phyloP scores from a whole-genome alignment of 2,888 invertebrate genomes.

The Harpagoxenus sublaevis region DNA sequence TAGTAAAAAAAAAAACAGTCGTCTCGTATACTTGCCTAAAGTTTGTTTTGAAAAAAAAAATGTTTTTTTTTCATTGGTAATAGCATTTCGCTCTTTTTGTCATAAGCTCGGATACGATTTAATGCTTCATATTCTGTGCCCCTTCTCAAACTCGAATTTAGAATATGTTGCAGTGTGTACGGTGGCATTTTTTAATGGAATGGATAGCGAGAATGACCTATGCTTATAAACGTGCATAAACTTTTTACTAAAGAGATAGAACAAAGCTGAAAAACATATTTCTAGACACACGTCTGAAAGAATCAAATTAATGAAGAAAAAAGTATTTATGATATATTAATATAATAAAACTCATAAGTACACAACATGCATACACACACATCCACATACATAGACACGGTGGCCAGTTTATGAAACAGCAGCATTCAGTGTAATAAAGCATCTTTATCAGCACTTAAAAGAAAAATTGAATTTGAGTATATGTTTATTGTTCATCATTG shows the following conservation, averaged over 20 bases:
- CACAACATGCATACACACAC: background rate
- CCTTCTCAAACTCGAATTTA: background rate
- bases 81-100: background rate
- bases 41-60: background rate
- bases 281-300: slow-evolving; percentile 38
- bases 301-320: slow-evolving; percentile 65
- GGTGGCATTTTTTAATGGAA: background rate
- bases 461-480: slow-evolving; percentile 34
- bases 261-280: background rate
- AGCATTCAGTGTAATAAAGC: slow-evolving; percentile 45
- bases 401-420: slow-evolving; percentile 24
- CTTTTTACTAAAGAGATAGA: slow-evolving; percentile 23
- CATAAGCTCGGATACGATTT: background rate
- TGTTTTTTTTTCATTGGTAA: background rate
- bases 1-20: background rate
- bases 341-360: slow-evolving; percentile 43
- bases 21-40: slow-evolving; percentile 24
- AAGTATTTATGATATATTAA: slow-evolving; percentile 66
- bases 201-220: background rate
- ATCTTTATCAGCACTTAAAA: slow-evolving; percentile 45
- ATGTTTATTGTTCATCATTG: slow-evolving; percentile 49
- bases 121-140: background rate
- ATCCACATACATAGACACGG: background rate
- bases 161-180: background rate
- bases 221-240: slow-evolving; percentile 8